Conservation (phyloP, 2,888 invertebrate species). For the Graphium colonna region DNA sequence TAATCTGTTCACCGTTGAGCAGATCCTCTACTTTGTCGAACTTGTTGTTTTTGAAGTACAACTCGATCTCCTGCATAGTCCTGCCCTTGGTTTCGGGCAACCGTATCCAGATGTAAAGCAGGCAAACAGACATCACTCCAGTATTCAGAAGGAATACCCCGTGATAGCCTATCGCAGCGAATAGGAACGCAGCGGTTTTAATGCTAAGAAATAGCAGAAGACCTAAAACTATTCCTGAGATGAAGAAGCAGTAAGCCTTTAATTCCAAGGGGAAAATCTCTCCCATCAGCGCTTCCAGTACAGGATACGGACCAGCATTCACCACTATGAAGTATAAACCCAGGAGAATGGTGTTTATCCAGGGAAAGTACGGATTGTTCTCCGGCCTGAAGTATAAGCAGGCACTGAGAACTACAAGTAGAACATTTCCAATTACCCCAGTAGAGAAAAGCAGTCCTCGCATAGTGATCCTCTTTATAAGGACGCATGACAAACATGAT, state of each 20-base stretch:
- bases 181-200: slow-evolving; percentile 27
- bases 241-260: slow-evolving; percentile 28
- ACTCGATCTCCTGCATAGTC: slow-evolving; percentile 35
- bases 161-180: slow-evolving; percentile 30
- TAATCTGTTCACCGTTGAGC: slow-evolving; percentile 3
- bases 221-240: slow-evolving; percentile 27
- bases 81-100: slow-evolving; percentile 35
- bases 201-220: slow-evolving; percentile 28
- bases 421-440: slow-evolving; percentile 25
- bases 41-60: slow-evolving; percentile 29
- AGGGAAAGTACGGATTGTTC: slow-evolving; percentile 16
- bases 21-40: slow-evolving; percentile 5
- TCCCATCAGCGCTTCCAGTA: slow-evolving; percentile 31
- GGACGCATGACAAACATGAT: slow-evolving; percentile 26
- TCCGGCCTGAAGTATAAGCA: slow-evolving; percentile 25
- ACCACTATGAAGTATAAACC: slow-evolving; percentile 28
- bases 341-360: slow-evolving; percentile 28
- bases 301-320: slow-evolving; percentile 31
- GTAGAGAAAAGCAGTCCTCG: slow-evolving; percentile 30
- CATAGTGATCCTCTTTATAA: slow-evolving; percentile 28
- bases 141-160: slow-evolving; percentile 32
- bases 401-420: slow-evolving; percentile 26
- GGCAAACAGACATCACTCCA: slow-evolving; percentile 25
- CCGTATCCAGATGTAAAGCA: slow-evolving; percentile 31
- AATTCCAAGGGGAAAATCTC: slow-evolving; percentile 35